These are phyloP conservation scores for Brachionus rotundiformis DNA, from an alignment of 1,140 invertebrate genomes.

Conservation along the genomic window DNA sequence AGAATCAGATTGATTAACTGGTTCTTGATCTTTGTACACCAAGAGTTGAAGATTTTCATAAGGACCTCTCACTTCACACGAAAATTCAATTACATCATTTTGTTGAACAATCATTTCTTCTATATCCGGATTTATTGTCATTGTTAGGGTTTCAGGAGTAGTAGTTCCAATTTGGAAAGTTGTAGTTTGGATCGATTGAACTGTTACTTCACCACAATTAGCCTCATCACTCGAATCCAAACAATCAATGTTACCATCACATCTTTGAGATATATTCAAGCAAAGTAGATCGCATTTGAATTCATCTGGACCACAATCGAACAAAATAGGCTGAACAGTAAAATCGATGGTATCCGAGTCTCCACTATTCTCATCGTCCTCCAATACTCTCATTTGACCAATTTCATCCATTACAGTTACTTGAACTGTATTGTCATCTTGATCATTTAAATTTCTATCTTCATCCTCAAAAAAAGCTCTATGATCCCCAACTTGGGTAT, in stretches of 20 bases:
- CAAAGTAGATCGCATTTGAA: slow-evolving; percentile 29
- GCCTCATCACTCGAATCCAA: slow-evolving; percentile 17
- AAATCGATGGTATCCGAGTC: slow-evolving; percentile 6
- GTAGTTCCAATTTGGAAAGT: background rate
- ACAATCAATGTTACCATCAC: background rate
- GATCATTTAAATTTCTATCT: background rate
- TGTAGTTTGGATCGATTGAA: background rate
- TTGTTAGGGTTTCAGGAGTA: background rate
- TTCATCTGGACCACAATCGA: background rate
- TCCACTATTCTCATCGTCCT: slow-evolving; percentile 31
- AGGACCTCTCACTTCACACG: background rate
- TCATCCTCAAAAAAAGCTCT: background rate
- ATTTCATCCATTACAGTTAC: background rate
- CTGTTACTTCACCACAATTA: background rate
- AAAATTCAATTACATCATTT: background rate
- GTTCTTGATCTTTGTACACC: slow-evolving; percentile 30
- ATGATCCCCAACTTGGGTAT: too few relatives aligned
- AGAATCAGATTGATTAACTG: slow-evolving; percentile 22
- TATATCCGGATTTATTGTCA: background rate
- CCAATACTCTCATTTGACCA: background rate
- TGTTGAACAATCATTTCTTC: background rate
- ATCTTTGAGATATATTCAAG: background rate
- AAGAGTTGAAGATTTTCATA: background rate
- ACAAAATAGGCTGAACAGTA: background rate
- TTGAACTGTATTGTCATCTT: background rate